These are phyloP conservation scores for Stegodyphus dumicola DNA, from an alignment of 1,140 invertebrate species.

Conservation along the genomic window DNA sequence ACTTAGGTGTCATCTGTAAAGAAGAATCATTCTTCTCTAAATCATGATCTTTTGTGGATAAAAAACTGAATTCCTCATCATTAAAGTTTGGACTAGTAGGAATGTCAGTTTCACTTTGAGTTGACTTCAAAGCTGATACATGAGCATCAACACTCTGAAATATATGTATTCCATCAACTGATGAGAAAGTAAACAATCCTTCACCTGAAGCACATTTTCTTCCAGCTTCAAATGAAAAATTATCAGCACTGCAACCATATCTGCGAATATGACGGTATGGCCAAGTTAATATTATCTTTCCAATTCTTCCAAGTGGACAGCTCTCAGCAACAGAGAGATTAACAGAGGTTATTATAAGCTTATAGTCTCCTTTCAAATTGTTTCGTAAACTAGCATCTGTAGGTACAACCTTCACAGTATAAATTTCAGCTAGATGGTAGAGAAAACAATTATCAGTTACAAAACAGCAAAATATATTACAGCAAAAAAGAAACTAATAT, in stretches of 20 bases:
- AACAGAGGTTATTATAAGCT: slow-evolving; percentile 78
- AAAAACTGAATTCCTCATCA: slow-evolving; percentile 28
- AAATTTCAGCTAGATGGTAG: slow-evolving; percentile 66
- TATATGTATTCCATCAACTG: slow-evolving; percentile 63
- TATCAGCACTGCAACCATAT: slow-evolving; percentile 84
- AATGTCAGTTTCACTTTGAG: slow-evolving; percentile 27
- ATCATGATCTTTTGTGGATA: slow-evolving; percentile 24
- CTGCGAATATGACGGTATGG: slow-evolving; percentile 85
- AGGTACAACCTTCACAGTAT: slow-evolving; percentile 80
- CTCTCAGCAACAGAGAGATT: slow-evolving; percentile 80
- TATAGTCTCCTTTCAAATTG: slow-evolving; percentile 78
- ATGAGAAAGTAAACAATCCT: slow-evolving; percentile 81
- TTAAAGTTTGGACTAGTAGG: slow-evolving; percentile 19
- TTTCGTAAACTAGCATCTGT: slow-evolving; percentile 83
- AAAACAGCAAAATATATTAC: neutral
- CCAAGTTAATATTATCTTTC: slow-evolving; percentile 79
- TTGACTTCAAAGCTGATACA: slow-evolving; percentile 60
- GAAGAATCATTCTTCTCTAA: neutral
- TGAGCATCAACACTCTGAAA: slow-evolving; percentile 62
- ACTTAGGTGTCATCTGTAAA: neutral
- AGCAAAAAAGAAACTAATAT: neutral
- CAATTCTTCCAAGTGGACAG: slow-evolving; percentile 64
- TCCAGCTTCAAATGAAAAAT: slow-evolving; percentile 91
- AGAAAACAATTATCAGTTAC: no score
- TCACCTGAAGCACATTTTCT: slow-evolving; percentile 87